Conservation (phyloP, 1,140 invertebrate genomes). For the Atta colombica region DNA sequence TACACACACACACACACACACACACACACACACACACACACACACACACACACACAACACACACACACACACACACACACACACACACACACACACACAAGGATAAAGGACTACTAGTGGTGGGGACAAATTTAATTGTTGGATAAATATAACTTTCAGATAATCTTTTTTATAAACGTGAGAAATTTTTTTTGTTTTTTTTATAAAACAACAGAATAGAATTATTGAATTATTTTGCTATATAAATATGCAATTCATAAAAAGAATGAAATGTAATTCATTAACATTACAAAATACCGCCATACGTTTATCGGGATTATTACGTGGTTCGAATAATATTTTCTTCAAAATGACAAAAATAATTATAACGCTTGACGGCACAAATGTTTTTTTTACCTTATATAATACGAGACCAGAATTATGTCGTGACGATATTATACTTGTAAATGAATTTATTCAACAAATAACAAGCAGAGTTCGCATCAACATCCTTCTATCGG, state of each 20-base stretch:
- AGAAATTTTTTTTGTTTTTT: neutral
- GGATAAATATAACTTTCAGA: neutral
- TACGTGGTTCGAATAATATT: conserved; percentile 9
- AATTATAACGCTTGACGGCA: neutral
- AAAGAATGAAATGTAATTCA: neutral
- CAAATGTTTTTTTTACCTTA: neutral
- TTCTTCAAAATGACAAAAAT: conserved; percentile 27
- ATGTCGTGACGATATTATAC: conserved; percentile 6
- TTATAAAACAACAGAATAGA: neutral
- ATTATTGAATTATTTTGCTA: conserved; percentile 5
- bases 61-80: too few species aligned
- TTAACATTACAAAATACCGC: neutral
- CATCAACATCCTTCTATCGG: conserved; percentile 23
- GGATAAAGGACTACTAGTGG: neutral
- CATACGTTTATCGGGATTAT: neutral
- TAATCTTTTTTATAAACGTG: neutral
- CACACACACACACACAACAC: too few species aligned
- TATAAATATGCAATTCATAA: neutral
- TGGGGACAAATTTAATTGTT: conserved; percentile 26
- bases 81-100: neutral
- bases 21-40: too few species aligned
- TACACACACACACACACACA: neutral
- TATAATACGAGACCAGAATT: neutral
- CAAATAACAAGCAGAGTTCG: neutral
- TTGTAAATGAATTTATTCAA: conserved; percentile 42